Base-by-base conservation (phyloP, 2,797 vertebrate species). In the Gorsachius magnificus region DNA sequence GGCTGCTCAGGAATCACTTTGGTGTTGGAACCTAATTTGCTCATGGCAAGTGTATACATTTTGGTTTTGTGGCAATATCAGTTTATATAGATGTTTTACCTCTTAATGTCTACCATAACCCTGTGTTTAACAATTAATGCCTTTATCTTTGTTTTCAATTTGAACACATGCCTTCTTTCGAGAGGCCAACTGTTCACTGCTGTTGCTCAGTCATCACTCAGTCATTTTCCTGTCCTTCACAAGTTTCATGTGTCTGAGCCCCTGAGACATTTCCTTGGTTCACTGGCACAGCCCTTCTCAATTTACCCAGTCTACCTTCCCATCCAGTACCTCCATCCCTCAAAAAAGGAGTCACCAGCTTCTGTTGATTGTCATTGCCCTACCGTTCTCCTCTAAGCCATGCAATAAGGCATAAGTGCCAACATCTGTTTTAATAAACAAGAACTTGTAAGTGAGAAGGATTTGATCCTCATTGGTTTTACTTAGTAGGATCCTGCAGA, bases 1-100 rank as follows among this genome's bases (percentile, higher is more conserved):
- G 93, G 79, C 85, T 95, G 76, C 54, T 96, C 85, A 81, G 72
- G 77, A 91, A 93, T 91, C 13, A 2, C 72, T 41, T 9, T 88
- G 69, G 61, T 86, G 35, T 77, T 87, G 63, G 45, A 63, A 63
- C 57, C 41, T 94, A 87, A 93, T 96, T 95, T 93, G 75, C 79
- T 91, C 46, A 63, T 88, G 63, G 69, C 58, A 89, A 93, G 60
- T 94, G 92, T 91, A 91, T 94, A 78, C 38, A 75, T 81, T 92
- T 89, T 86, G 61, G 45, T 95, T 53, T 88, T 83, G 45, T 51
- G 64, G 48, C 36, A 86, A 69, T 75, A 92, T 75, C 61, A 33
- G 53, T 91, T 91, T 90, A 86, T 85, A 92, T 15, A 91, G 84
- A 81, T 57, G 66, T 86, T 94, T 91, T 54, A 75, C 72, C 74